Conservation (phyloP, 2,113 vertebrate genomes). For the Actinemys pallida region DNA sequence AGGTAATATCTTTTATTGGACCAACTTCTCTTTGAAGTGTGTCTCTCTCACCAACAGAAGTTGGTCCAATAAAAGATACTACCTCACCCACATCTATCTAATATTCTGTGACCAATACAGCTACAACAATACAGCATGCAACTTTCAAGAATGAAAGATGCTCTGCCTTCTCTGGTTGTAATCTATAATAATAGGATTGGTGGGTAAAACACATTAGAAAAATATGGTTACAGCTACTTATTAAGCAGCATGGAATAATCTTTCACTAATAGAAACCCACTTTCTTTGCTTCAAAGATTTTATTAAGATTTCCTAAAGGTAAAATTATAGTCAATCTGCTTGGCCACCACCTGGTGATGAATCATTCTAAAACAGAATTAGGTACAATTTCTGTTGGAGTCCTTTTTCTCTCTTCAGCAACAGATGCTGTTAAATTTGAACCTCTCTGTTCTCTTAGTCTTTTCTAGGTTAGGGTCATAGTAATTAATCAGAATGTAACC, state of each 20-base stretch:
- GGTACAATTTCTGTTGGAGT: background rate
- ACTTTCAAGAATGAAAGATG: background rate
- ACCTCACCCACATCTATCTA: background rate
- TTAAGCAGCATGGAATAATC: background rate
- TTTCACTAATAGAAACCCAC: constrained; percentile 1
- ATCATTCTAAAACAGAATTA: background rate
- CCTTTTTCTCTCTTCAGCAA: background rate
- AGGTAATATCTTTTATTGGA: background rate
- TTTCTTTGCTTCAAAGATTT: background rate
- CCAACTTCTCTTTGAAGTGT: background rate
- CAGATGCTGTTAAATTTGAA: background rate
- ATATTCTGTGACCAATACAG: background rate
- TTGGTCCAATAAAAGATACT: background rate
- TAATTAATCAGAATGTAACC: background rate
- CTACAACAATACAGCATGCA: background rate
- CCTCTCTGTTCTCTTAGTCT: background rate
- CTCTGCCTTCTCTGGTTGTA: background rate
- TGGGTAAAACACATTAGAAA: background rate
- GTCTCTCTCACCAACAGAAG: background rate
- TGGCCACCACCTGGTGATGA: background rate
- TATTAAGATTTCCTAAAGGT: constrained; percentile 9
- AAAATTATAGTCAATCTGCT: background rate
- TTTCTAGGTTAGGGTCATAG: background rate
- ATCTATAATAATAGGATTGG: background rate
- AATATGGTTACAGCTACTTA: background rate